These are phyloP conservation scores for Chaetophractus vellerosus DNA, from an alignment of 2,797 vertebrate genomes.

Conservation along the genomic window DNA sequence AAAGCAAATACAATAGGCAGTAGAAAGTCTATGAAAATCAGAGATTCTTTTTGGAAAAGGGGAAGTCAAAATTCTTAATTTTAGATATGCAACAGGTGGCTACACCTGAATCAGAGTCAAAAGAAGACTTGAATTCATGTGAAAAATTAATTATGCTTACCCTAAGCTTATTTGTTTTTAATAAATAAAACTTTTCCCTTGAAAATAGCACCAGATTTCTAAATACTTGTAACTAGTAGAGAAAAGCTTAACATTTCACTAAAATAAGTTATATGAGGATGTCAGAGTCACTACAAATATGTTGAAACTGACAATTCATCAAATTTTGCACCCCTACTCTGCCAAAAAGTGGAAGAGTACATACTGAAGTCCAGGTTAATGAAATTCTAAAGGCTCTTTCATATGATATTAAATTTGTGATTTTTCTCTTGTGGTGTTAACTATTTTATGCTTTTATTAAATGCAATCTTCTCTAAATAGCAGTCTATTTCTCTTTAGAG, in stretches of 20 bases:
- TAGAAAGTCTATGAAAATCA: neutral
- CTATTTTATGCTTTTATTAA: neutral
- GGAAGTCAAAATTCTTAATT: neutral
- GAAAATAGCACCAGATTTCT: neutral
- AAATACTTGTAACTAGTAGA: neutral
- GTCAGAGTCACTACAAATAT: neutral
- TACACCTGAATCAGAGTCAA: neutral
- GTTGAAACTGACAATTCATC: slow-evolving; percentile 9
- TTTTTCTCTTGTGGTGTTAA: neutral
- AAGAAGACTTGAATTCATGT: neutral
- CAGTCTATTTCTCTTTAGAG: neutral
- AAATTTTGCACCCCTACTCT: neutral
- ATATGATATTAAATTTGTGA: neutral
- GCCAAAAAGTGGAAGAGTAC: neutral
- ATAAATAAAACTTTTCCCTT: slow-evolving; percentile 7
- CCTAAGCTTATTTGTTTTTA: neutral
- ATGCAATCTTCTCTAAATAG: neutral
- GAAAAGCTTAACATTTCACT: slow-evolving; percentile 36
- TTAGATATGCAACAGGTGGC: neutral
- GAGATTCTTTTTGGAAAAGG: neutral
- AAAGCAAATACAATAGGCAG: neutral
- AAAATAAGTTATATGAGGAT: neutral
- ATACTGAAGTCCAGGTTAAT: neutral
- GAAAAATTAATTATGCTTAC: slow-evolving; percentile 5
- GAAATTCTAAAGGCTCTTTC: neutral